Evolutionary conservation across 2,888 invertebrate genomes (phyloP).

Genomic region (Polia nebulosa): DNA sequence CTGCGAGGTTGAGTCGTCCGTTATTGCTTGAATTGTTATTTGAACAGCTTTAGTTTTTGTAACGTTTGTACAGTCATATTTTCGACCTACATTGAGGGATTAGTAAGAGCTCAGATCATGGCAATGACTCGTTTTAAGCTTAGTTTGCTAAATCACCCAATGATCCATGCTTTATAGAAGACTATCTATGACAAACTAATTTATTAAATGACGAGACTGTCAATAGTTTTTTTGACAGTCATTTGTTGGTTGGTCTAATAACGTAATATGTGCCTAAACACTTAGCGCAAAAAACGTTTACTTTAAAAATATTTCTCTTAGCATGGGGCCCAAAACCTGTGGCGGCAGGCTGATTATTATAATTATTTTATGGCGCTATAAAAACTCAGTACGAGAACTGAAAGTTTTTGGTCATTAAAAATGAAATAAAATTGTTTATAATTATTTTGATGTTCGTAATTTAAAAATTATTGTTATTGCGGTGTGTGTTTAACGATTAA

Average conservation of each 20-base stretch:
- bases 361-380: constrained; percentile 10
- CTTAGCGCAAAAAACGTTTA: too few species aligned
- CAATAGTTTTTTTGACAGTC: background rate
- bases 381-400: background rate
- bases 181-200: constrained; percentile 14
- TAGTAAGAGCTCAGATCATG: constrained; percentile 16
- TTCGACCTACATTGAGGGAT: constrained; percentile 27
- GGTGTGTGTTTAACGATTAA: background rate
- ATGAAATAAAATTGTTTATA: constrained; percentile 18
- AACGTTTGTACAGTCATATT: constrained; percentile 28
- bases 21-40: constrained; percentile 18
- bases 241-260: too few species aligned
- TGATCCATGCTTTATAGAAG: constrained; percentile 1
- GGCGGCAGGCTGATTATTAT: constrained; percentile 14
- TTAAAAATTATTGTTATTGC: background rate
- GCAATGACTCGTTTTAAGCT: constrained; percentile 1
- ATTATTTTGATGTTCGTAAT: constrained; percentile 22
- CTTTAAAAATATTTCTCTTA: background rate
- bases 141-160: constrained; percentile 8
- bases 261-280: too few species aligned
- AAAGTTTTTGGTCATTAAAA: background rate
- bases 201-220: background rate
- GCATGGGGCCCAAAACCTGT: constrained; percentile 7
- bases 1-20: constrained; percentile 7
- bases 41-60: constrained; percentile 22